Evolutionary conservation across 1,140 invertebrate genomes (phyloP), one percentile per base, ranked within the genome.

Genomic region (Lepidurus apus): DNA sequence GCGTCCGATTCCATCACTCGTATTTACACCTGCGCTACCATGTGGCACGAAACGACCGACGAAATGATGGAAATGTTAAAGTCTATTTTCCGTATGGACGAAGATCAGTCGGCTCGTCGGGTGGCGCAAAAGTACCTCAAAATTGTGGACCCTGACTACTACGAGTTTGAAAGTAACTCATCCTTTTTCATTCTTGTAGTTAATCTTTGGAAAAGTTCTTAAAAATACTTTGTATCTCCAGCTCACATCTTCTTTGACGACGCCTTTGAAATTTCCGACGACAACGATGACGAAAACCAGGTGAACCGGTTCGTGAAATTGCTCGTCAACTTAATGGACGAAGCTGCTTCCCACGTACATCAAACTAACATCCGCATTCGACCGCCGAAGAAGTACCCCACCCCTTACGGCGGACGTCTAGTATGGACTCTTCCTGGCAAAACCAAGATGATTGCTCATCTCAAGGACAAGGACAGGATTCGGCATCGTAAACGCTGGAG

Each of bases 191-290:
- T 34, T 11, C 21, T 44, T 10, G 42, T 65, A 77, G 26, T 53
- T 65, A 42, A 9, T 44, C 21, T 43, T 21, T 11, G 7, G 21
- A 34, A 74, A 47, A n/a, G n/a, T 43, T 5, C 53, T 76, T n/a
- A n/a, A 65, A 5, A 21, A 21, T 65, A 7, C 6, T 0, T 65
- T 65, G 17, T 65, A 7, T 17, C 89, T 89, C 47, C 85, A 98
- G 96, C 97, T 79, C 97, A 99, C 83, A 97, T 99, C 80, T 98
- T 97, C 87, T 96, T 99, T 85, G 98, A 99, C 86, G 98, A 99
- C 84, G 97, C 97, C 21, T 98, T 98, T 84, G 97, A 99, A 88
- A 90, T 98, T 79, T 91, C 94, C 73, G 96, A 98, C 83, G 94
- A 97, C 83, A 94, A 95, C 82, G 93, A 97, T 81, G 94, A 97